A percentile compares a stretch with the other conserved stretches of the same genome.
These are phyloP conservation scores for Colius striatus DNA, from an alignment of 2,113 vertebrate genomes.

Conservation along the genomic window DNA sequence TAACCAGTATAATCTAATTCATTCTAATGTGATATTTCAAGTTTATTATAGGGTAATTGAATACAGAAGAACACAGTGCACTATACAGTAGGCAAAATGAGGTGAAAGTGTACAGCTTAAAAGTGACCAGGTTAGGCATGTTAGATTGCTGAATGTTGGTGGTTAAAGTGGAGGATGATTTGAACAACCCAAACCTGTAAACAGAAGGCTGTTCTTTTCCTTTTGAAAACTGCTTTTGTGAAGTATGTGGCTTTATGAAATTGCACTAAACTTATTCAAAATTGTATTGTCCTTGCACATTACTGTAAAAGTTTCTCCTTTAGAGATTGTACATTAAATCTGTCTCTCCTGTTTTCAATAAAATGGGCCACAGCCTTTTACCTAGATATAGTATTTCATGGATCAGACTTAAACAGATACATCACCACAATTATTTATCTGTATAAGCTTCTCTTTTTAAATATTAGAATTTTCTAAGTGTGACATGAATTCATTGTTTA, in stretches of 20 bases:
- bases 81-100: neutral
- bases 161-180: neutral
- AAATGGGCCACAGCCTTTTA: neutral
- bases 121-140: neutral
- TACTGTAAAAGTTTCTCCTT: neutral
- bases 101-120: neutral
- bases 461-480: neutral
- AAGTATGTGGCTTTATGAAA: neutral
- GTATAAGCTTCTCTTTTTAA: neutral
- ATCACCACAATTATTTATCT: neutral
- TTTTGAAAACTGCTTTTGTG: neutral
- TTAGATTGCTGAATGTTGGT: neutral
- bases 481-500: neutral
- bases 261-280: neutral
- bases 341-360: neutral
- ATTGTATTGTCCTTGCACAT: neutral
- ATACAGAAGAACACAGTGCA: neutral
- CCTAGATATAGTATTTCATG: neutral
- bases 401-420: neutral
- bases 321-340: neutral
- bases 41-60: conserved; percentile 37
- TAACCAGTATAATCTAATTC: conserved; percentile 55
- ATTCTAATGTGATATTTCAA: conserved; percentile 35
- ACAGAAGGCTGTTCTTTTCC: neutral
- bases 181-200: neutral